Evolutionary conservation across 2,888 invertebrate genomes (phyloP).

Genomic region (Mesorhabditis sp.): DNA sequence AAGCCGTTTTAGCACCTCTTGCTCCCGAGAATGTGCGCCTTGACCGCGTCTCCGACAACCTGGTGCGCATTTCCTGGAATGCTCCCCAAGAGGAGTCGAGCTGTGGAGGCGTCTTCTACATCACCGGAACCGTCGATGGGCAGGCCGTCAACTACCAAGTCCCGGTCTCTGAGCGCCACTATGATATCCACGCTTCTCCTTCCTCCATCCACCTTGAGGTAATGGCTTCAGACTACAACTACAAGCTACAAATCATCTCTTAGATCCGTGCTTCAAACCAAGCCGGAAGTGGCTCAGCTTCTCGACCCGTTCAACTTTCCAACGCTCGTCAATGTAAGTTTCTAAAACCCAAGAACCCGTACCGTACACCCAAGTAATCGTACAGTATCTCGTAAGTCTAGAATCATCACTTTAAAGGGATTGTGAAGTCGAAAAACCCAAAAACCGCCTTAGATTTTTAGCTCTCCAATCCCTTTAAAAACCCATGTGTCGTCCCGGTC

Average conservation of each 20-base stretch:
- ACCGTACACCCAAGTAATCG: too few species aligned
- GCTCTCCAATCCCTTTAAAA: too few species aligned
- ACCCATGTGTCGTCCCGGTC: too few species aligned
- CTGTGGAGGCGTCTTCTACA: constrained; percentile 51
- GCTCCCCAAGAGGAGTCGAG: constrained; percentile 38
- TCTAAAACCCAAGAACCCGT: background rate
- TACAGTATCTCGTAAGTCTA: too few species aligned
- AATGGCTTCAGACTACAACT: background rate
- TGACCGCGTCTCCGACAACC: constrained; percentile 33
- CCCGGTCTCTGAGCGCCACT: constrained; percentile 35
- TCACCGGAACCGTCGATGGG: constrained; percentile 46
- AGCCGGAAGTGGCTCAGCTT: constrained; percentile 50
- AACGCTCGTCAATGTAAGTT: constrained; percentile 33
- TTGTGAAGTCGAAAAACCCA: too few species aligned
- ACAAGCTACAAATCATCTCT: background rate
- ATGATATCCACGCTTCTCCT: constrained; percentile 25
- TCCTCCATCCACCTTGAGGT: constrained; percentile 14
- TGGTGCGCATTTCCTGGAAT: constrained; percentile 31
- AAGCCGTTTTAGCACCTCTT: constrained; percentile 27
- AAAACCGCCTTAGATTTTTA: too few species aligned
- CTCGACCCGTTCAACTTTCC: constrained; percentile 33
- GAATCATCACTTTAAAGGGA: too few species aligned
- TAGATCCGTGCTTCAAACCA: constrained; percentile 42
- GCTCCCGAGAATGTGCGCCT: constrained; percentile 40
- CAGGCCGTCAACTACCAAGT: constrained; percentile 27